A percentile compares a stretch with the other conserved stretches of the same genome.
These are phyloP conservation scores for Eupelmus urozonus DNA, from an alignment of 2,888 invertebrate species.

Conservation along the genomic window DNA sequence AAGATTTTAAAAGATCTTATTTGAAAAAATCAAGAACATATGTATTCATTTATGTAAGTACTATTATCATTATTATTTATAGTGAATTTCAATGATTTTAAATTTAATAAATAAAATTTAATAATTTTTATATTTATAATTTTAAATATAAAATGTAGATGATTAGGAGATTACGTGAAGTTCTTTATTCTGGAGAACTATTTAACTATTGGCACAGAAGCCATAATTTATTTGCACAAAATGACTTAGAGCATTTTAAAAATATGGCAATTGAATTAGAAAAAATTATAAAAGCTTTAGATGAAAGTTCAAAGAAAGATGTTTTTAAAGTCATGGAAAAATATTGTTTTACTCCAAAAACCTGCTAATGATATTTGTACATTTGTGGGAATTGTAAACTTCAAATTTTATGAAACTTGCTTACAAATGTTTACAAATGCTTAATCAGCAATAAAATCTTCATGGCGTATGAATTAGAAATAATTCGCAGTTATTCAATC, in stretches of 20 bases:
- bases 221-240: not conserved
- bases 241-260: not conserved
- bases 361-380: not conserved
- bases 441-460: no score
- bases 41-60: conserved; percentile 1
- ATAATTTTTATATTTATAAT: no score
- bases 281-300: not conserved
- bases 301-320: not conserved
- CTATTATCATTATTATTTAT: not conserved
- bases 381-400: not conserved
- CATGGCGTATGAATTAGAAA: no score
- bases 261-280: not conserved
- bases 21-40: not conserved
- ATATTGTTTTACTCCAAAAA: not conserved
- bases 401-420: not conserved
- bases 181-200: not conserved
- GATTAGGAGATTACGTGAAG: not conserved
- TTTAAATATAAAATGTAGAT: not conserved
- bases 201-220: conserved; percentile 1
- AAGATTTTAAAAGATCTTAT: not conserved
- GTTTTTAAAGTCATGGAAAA: not conserved
- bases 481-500: no score
- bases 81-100: not conserved
- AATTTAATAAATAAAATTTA: no score
- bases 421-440: no score